Evolutionary conservation across 2,888 invertebrate species (phyloP).

Genomic region (Dynastes grantii): DNA sequence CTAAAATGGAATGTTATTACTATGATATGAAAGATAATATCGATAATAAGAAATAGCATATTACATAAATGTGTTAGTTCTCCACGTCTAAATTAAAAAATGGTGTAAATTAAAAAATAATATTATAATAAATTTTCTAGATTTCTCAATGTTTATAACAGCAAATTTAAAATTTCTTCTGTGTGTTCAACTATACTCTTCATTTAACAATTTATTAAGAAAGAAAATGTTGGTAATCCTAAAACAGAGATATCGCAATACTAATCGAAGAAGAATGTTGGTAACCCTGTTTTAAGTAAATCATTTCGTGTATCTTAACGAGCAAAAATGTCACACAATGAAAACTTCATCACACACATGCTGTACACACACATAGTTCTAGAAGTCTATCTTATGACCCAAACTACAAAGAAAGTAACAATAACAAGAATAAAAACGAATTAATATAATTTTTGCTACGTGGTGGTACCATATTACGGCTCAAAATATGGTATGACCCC

Average conservation of each 20-base stretch:
- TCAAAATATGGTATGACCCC: slow-evolving; percentile 66
- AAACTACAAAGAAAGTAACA: too few relatives aligned
- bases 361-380: too few relatives aligned
- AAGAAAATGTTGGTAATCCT: too few relatives aligned
- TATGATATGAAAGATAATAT: too few relatives aligned
- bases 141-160: slow-evolving; percentile 22
- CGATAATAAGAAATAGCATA: background rate
- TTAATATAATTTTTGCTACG: background rate
- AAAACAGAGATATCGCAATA: too few relatives aligned
- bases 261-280: background rate
- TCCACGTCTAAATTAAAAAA: background rate
- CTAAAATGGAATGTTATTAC: background rate
- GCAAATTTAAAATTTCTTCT: background rate
- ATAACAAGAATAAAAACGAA: background rate
- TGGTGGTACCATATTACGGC: slow-evolving; percentile 65
- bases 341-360: slow-evolving; percentile 14
- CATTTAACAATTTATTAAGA: too few relatives aligned
- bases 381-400: too few relatives aligned
- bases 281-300: background rate
- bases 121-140: background rate
- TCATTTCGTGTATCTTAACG: too few relatives aligned
- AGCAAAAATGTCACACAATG: background rate
- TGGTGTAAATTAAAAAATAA: background rate
- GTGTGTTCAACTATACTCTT: too few relatives aligned
- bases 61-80: background rate